A percentile compares a stretch with the other conserved stretches of the same genome.
These are phyloP conservation scores for Drosophila glabriapex DNA, from an alignment of 2,888 invertebrate genomes.

Conservation along the genomic window DNA sequence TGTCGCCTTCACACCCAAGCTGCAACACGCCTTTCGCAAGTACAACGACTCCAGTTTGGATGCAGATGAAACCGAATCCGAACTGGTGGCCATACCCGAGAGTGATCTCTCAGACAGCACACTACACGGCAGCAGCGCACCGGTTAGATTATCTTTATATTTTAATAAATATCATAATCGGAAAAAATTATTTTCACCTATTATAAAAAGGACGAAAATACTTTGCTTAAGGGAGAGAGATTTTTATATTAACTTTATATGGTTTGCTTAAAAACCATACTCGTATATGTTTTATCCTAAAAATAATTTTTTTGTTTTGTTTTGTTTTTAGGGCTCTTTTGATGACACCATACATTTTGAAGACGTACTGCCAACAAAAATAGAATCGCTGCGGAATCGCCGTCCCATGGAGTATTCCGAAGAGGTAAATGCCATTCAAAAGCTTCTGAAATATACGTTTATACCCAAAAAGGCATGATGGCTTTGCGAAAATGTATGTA, in stretches of 20 bases:
- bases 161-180: neutral
- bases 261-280: neutral
- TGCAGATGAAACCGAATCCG: constrained; percentile 94
- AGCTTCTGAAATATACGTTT: neutral
- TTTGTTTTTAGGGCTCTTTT: constrained; percentile 87
- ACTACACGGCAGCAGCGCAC: constrained; percentile 91
- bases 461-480: neutral
- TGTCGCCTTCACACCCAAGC: constrained; percentile 90
- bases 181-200: neutral
- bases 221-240: neutral
- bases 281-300: neutral
- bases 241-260: neutral
- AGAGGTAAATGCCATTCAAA: constrained; percentile 63
- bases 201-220: neutral
- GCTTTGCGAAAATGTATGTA: neutral
- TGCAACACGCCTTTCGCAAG: constrained; percentile 85
- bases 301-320: neutral
- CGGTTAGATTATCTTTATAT: constrained; percentile 84
- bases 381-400: constrained; percentile 83
- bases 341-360: constrained; percentile 89
- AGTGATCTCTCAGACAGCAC: constrained; percentile 95
- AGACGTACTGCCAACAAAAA: constrained; percentile 85
- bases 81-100: constrained; percentile 95
- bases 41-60: constrained; percentile 88
- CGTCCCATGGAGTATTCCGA: constrained; percentile 80